These are phyloP conservation scores for Megalurothrips usitatus DNA, from an alignment of 2,888 invertebrate genomes.

Conservation along the genomic window DNA sequence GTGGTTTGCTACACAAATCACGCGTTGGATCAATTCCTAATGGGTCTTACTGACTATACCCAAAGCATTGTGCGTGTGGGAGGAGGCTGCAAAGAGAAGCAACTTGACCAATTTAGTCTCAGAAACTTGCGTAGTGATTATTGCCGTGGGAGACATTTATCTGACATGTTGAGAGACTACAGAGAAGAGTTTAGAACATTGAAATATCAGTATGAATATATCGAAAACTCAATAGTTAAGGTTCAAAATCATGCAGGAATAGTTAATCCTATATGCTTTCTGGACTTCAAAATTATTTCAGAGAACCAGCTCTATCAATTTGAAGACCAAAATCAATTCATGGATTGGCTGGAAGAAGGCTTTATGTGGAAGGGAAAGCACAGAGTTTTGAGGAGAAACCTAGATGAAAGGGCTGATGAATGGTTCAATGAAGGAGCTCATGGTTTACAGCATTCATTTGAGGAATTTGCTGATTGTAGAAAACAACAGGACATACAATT, in stretches of 20 bases:
- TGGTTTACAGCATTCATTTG: too few species aligned
- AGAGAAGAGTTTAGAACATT: not conserved
- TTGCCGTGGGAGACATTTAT: too few species aligned
- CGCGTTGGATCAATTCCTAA: conserved; percentile 79
- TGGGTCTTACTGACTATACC: conserved; percentile 59
- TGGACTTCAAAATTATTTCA: not conserved
- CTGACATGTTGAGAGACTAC: not conserved
- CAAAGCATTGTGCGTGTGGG: conserved; percentile 63
- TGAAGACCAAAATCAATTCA: not conserved
- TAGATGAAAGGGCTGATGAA: too few species aligned
- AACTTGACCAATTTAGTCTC: not conserved
- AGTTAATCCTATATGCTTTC: not conserved
- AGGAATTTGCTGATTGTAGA: too few species aligned
- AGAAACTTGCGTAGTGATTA: not conserved
- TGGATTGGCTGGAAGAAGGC: not conserved
- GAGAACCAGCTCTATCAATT: not conserved
- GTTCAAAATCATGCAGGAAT: not conserved
- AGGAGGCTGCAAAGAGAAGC: not conserved
- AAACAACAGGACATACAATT: too few species aligned
- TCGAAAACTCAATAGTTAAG: not conserved
- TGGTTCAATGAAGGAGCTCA: too few species aligned
- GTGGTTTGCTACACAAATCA: conserved; percentile 82
- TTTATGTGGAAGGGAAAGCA: too few species aligned
- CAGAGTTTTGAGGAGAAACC: too few species aligned
- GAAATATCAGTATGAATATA: not conserved